Evolutionary conservation across 1,140 invertebrate genomes (phyloP), one percentile per base, ranked within the genome.

Genomic region (Drosophila pruinosa): DNA sequence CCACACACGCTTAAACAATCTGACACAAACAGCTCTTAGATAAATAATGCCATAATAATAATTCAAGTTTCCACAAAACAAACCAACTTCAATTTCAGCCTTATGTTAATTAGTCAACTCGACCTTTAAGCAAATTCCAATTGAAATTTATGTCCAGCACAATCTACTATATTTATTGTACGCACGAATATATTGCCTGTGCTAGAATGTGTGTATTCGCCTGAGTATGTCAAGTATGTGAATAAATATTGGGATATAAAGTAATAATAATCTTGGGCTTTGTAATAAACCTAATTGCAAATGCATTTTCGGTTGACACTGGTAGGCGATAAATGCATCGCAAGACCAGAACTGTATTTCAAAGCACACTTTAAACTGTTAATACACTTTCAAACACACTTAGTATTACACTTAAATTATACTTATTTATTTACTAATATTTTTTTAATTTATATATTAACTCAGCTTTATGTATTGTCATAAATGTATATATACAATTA

Each of bases 31-130:
- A 38, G 15, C 58, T 50, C 50, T 39, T 50, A 52, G 53, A 52
- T 71, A 81, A 81, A 82, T 73, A 82, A 82, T 53, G 58, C 62
- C 70, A 78, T 58, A 77, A 82, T 71, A 71, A 65, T 82, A 77
- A 70, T 75, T 81, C 63, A 77, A 72, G 47, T 28, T 58, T 58
- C 73, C 78, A 57, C 62, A 81, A 65, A 81, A 69, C 73, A 69
- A 75, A 72, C 80, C 78, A 83, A 75, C 70, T 82, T 63, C 39
- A 67, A 47, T 76, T 61, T 12, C 39, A 45, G 43, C 43, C 26
- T 47, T 17, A 43, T 59, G 15, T 38, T 41, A 45, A 72, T 47
- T 21, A 45, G 52, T 34, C 54, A 70, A 41, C 47, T 57, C 12
- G 15, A 41, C 45, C 65, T 31, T 59, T 56, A 50, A 26, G 63